A percentile compares a stretch with the other conserved stretches of the same genome.
These are phyloP conservation scores for Mamestra brassicae DNA, from an alignment of 2,888 invertebrate genomes.

Conservation along the genomic window DNA sequence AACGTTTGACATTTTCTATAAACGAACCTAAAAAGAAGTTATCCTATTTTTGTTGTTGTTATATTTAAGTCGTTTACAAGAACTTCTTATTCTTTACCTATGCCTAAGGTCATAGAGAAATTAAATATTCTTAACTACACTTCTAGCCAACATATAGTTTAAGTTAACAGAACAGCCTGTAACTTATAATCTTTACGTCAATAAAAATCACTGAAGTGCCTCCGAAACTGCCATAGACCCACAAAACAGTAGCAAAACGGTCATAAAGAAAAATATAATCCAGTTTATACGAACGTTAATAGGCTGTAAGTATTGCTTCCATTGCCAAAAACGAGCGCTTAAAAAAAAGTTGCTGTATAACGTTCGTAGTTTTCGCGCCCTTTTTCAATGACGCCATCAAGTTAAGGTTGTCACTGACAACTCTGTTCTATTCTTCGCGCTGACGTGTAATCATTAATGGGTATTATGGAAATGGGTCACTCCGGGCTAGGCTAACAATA, in stretches of 20 bases:
- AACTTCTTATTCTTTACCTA: neutral
- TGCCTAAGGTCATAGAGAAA: neutral
- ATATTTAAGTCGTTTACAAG: neutral
- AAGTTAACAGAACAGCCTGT: neutral
- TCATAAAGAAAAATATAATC: slow-evolving; percentile 56
- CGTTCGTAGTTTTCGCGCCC: slow-evolving; percentile 25
- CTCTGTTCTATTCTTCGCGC: slow-evolving; percentile 41
- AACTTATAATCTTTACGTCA: slow-evolving; percentile 8
- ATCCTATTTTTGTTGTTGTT: neutral
- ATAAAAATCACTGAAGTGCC: slow-evolving; percentile 21
- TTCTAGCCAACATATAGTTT: slow-evolving; percentile 9
- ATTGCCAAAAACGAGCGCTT: slow-evolving; percentile 15
- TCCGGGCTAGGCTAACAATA: slow-evolving; percentile 55
- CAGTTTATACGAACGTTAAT: slow-evolving; percentile 29
- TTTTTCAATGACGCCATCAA: slow-evolving; percentile 47
- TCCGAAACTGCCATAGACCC: slow-evolving; percentile 24
- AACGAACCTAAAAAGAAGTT: neutral
- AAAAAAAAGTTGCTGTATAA: slow-evolving; percentile 25
- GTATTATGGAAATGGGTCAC: slow-evolving; percentile 42
- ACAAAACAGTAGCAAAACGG: slow-evolving; percentile 21
- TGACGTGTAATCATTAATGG: slow-evolving; percentile 46
- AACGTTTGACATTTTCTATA: neutral
- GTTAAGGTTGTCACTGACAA: slow-evolving; percentile 39
- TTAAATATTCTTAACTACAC: neutral
- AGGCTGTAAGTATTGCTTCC: slow-evolving; percentile 42